Percentiles rank a stretch among this genome's conserved stretches.
Conservation (phyloP, 2,113 vertebrate genomes). For the Nyctibius bracteatus region DNA sequence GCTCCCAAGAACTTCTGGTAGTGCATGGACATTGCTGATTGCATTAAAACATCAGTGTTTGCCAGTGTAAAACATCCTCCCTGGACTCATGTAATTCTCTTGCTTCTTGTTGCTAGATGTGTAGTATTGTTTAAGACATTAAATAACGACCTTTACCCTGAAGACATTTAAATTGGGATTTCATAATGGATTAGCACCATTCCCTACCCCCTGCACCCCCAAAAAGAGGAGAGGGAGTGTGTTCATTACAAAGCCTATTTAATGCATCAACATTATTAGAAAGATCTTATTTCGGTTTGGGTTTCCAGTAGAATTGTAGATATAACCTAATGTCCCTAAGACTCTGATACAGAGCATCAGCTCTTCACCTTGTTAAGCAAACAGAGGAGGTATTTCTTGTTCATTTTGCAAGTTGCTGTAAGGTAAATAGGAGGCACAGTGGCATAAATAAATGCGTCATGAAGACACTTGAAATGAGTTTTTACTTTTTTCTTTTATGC, state of each 20-base stretch:
- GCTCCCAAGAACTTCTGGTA: background rate
- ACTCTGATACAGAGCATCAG: background rate
- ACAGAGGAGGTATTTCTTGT: background rate
- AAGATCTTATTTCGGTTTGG: background rate
- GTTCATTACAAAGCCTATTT: background rate
- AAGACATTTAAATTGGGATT: background rate
- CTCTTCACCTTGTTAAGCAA: background rate
- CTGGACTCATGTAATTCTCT: background rate
- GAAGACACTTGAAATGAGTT: background rate
- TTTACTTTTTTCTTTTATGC: background rate
- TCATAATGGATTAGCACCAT: background rate
- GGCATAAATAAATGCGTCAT: background rate
- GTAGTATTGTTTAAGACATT: background rate
- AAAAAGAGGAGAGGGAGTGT: background rate
- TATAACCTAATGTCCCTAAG: background rate
- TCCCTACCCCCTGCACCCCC: background rate
- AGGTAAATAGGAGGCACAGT: background rate
- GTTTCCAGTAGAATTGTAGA: background rate
- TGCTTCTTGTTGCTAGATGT: background rate
- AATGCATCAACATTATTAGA: background rate
- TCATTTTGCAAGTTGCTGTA: background rate
- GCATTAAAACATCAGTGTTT: background rate
- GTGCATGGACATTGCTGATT: accelerated
- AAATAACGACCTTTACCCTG: background rate
- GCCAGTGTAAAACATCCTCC: background rate